These are phyloP conservation scores for Lucinisca nassula DNA, from an alignment of 2,888 invertebrate species.

Conservation along the genomic window DNA sequence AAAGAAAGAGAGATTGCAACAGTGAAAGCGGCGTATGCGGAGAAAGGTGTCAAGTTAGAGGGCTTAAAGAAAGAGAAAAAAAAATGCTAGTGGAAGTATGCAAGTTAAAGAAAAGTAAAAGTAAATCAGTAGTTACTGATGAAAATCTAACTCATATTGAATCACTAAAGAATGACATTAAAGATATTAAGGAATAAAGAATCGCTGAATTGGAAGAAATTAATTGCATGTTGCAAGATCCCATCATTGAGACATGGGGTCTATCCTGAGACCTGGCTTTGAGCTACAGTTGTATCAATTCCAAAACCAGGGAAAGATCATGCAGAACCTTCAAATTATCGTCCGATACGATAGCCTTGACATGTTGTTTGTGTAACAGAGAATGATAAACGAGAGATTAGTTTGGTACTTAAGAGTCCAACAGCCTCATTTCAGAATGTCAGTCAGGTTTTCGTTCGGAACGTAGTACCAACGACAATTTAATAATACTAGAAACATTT, in stretches of 20 bases:
- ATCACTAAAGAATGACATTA: background rate
- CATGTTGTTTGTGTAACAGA: too few relatives aligned
- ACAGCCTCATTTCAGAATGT: too few relatives aligned
- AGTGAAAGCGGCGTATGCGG: background rate
- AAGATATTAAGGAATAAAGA: background rate
- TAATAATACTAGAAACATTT: too few relatives aligned
- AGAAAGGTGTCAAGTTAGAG: background rate
- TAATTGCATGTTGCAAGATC: slow-evolving; percentile 4
- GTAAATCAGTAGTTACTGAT: background rate
- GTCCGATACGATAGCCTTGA: too few relatives aligned
- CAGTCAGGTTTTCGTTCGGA: too few relatives aligned
- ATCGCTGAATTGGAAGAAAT: background rate
- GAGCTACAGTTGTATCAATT: too few relatives aligned
- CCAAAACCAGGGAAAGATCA: too few relatives aligned
- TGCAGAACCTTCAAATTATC: too few relatives aligned
- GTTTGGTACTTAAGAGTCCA: too few relatives aligned
- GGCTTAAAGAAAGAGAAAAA: slow-evolving; percentile 2
- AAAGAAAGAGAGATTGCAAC: slow-evolving; percentile 1
- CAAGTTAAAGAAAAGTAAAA: background rate
- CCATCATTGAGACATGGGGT: slow-evolving; percentile 14
- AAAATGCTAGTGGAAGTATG: slow-evolving; percentile 14
- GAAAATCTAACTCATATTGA: background rate
- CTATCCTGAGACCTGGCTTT: too few relatives aligned
- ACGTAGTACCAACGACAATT: too few relatives aligned
- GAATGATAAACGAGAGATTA: too few relatives aligned